Base-by-base conservation (phyloP, 2,113 vertebrate genomes). In the Xiphophorus hellerii region DNA sequence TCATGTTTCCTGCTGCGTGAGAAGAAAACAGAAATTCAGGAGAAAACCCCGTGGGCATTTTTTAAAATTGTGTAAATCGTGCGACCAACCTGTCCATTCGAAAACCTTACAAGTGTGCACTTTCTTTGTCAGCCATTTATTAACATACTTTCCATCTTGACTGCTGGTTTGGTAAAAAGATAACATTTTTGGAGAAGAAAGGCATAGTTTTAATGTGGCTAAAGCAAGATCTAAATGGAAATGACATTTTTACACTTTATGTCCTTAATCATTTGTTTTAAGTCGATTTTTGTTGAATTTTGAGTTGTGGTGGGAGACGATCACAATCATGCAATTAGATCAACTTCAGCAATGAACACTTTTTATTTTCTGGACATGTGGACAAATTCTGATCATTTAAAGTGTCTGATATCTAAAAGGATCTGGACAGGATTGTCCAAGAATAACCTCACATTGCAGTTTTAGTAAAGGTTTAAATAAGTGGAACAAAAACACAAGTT, bases 1-100 rank as follows among this genome's bases (percentile, higher is more conserved):
- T 84, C 61, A 72, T 5, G 61, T 78, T 83, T 82, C 75, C 64
- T 83, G 71, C 35, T 61, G 76, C 78, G 85, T 78, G 80, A 69
- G 84, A 82, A 73, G 76, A 51, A 82, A 80, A 75, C 28, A 22
- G 62, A 80, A 44, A 73, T 62, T 74, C 73, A 58, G 35, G 58
- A 84, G 79, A 64, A 83, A 88, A 86, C 69, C 69, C 74, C 73
- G 28, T 62, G 63, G 31, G 80, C 58, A 66, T 64, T 17, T 67
- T 61, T 66, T 37, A 2, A 76, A 8, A 67, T 20, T 54, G 60
- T 79, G 61, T 20, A n/a, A 65, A 58, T 72, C 4, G 11, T 79
- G 75, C 13, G 39, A 75, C 27, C 62, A 77, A 70, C 70, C 63
- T 48, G 72, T 75, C 28, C 22, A 62, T 27, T 30, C 5, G 73